These are phyloP conservation scores for Callipepla squamata DNA, from an alignment of 2,113 vertebrate species.

Conservation along the genomic window DNA sequence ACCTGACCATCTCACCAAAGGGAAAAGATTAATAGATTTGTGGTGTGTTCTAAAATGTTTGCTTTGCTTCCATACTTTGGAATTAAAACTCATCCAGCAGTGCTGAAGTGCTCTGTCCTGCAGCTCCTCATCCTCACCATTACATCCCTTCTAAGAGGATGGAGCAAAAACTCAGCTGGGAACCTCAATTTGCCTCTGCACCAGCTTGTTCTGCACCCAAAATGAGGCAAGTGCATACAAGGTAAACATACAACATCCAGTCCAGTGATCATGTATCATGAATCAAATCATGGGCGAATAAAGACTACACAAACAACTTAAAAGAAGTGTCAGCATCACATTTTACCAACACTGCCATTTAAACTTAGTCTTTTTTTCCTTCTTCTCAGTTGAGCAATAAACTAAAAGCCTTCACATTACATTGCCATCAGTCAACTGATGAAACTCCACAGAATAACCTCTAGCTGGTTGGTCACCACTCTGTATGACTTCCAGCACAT, in stretches of 20 bases:
- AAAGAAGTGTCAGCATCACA: not conserved
- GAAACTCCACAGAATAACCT: not conserved
- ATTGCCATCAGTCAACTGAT: not conserved
- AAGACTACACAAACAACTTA: not conserved
- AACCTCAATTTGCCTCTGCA: not conserved
- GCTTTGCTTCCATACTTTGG: not conserved
- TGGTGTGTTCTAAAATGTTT: not conserved
- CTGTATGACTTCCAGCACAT: not conserved
- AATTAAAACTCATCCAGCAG: not conserved
- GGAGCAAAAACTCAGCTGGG: not conserved
- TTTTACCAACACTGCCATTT: not conserved
- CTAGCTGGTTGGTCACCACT: not conserved
- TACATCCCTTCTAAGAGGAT: not conserved
- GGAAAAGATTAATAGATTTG: not conserved
- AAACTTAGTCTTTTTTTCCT: not conserved
- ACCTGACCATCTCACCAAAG: not conserved
- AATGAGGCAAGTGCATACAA: not conserved
- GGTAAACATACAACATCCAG: not conserved
- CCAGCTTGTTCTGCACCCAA: not conserved
- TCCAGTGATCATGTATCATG: not conserved
- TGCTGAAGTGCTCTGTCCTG: not conserved
- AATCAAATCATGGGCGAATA: not conserved
- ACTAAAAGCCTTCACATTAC: not conserved
- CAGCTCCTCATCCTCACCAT: accelerated
- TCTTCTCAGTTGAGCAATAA: not conserved